These are phyloP conservation scores for Clistopyga incitator DNA, from an alignment of 2,888 invertebrate genomes.

Conservation along the genomic window DNA sequence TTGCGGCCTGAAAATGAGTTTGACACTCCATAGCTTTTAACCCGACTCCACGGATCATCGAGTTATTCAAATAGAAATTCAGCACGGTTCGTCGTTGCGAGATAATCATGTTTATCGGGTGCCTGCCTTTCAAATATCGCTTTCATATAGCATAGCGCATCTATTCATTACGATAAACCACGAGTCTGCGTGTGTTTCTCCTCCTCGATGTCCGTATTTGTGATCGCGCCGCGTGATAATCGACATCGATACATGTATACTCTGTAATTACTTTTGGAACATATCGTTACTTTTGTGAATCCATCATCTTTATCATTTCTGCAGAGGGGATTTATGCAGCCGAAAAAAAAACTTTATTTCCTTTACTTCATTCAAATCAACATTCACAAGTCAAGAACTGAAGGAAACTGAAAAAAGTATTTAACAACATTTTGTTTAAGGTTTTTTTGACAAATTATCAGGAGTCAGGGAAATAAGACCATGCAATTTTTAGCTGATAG, in stretches of 20 bases:
- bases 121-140: constrained; percentile 4
- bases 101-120: constrained; percentile 36
- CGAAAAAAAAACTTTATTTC: not conserved
- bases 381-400: too few species aligned
- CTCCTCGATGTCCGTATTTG: not conserved
- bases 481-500: too few species aligned
- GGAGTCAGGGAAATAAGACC: too few species aligned
- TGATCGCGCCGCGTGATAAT: not conserved
- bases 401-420: too few species aligned
- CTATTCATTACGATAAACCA: constrained; percentile 5
- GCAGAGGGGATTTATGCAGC: not conserved
- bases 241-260: not conserved
- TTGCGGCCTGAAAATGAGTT: constrained; percentile 24
- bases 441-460: too few species aligned
- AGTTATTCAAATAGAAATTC: constrained; percentile 32
- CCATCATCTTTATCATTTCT: not conserved
- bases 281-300: not conserved
- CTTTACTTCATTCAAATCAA: not conserved
- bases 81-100: not conserved
- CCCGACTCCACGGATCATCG: constrained; percentile 3
- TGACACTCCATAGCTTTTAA: constrained; percentile 22
- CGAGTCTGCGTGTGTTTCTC: not conserved
- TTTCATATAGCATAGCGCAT: not conserved
- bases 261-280: not conserved
- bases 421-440: too few species aligned